Evolutionary conservation across 2,888 invertebrate species (phyloP).

Genomic region (Trichopoda pennipes): DNA sequence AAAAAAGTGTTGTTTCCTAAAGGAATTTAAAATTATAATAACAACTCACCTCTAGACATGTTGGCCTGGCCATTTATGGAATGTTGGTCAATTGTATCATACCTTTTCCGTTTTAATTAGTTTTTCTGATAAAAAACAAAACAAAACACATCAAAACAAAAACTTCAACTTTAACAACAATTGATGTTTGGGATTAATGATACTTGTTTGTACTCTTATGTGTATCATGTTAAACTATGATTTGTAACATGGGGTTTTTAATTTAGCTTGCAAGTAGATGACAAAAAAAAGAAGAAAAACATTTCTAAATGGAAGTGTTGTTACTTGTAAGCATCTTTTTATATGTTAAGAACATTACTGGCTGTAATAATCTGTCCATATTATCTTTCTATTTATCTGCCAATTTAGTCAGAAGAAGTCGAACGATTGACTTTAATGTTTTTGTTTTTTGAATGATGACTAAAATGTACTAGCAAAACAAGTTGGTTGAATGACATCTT

Average conservation of each 20-base stretch:
- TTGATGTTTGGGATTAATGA: constrained; percentile 52
- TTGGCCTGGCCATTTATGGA: constrained; percentile 58
- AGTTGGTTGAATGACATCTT: constrained; percentile 57
- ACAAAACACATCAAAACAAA: neutral
- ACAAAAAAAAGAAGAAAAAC: neutral
- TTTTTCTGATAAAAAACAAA: constrained; percentile 44
- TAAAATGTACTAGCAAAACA: constrained; percentile 4
- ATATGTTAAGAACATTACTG: constrained; percentile 14
- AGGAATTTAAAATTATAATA: constrained; percentile 45
- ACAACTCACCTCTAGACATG: constrained; percentile 35
- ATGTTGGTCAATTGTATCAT: constrained; percentile 66
- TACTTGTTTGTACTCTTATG: constrained; percentile 35
- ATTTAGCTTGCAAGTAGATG: constrained; percentile 29
- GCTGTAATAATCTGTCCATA: constrained; percentile 60
- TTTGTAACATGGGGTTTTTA: constrained; percentile 54
- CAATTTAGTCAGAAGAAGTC: constrained; percentile 48
- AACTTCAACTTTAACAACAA: constrained; percentile 50
- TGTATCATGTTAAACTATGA: constrained; percentile 63
- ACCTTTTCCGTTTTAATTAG: constrained; percentile 68
- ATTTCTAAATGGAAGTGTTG: constrained; percentile 36
- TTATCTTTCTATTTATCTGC: constrained; percentile 62
- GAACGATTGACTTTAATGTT: neutral
- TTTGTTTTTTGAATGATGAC: constrained; percentile 17
- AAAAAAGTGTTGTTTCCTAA: neutral
- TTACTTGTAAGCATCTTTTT: constrained; percentile 11